phyloP scores from a whole-genome alignment of 1,140 invertebrate species.

The Micrasema longulum region DNA sequence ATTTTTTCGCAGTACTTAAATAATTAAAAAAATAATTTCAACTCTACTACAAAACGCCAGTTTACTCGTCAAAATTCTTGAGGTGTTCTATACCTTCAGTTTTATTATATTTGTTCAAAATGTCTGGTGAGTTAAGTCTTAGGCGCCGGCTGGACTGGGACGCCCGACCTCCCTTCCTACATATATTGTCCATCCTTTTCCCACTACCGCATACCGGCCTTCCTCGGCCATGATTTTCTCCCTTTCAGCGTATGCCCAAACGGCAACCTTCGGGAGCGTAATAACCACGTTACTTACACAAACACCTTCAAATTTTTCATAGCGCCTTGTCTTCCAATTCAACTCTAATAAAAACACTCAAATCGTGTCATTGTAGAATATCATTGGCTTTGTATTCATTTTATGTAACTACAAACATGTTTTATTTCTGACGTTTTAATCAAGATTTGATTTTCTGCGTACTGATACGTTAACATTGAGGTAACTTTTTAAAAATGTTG shows the following conservation, averaged over 20 bases:
- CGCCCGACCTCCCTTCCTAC: slow-evolving; percentile 24
- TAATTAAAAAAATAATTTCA: background rate
- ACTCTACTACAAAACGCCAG: background rate
- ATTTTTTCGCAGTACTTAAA: background rate
- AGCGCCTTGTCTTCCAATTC: too few species aligned
- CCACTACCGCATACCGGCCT: background rate
- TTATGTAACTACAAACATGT: too few species aligned
- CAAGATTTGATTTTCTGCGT: too few species aligned
- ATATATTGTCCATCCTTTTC: slow-evolving; percentile 2
- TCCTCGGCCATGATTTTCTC: background rate
- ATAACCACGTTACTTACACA: background rate
- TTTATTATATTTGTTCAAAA: slow-evolving; percentile 16
- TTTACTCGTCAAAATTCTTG: background rate
- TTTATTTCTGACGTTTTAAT: too few species aligned
- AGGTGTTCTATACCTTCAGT: background rate
- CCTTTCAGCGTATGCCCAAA: slow-evolving; percentile 2
- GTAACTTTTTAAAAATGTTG: too few species aligned
- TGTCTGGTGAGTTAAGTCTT: slow-evolving; percentile 34
- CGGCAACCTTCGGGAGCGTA: slow-evolving; percentile 21
- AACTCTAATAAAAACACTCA: too few species aligned
- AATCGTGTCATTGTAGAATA: too few species aligned
- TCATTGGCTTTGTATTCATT: too few species aligned
- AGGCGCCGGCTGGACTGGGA: slow-evolving; percentile 51
- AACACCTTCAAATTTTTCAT: background rate
- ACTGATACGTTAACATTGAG: too few species aligned